Base-by-base conservation (phyloP, 2,888 invertebrate genomes). In the Geotrupes spiniger region DNA sequence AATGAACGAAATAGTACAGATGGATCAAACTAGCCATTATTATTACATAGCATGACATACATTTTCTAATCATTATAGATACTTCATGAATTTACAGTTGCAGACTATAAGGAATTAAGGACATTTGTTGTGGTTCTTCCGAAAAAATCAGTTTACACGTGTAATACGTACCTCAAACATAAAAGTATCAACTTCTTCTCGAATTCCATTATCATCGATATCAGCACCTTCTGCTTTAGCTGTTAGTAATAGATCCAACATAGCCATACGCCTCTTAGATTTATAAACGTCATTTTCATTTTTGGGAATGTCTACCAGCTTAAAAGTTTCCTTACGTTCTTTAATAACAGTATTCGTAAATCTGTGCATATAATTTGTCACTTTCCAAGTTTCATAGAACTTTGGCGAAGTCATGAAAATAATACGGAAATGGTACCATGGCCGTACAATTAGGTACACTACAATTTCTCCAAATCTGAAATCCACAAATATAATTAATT, bases 111-210 rank as follows among this genome's bases (percentile, higher is more conserved):
- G n/a, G n/a, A n/a, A n/a, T n/a, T n/a, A n/a, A n/a, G n/a, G n/a
- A n/a, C n/a, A n/a, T n/a, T n/a, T n/a, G n/a, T n/a, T n/a, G n/a
- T n/a, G n/a, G n/a, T n/a, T n/a, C n/a, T n/a, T n/a, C n/a, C n/a
- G n/a, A n/a, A n/a, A n/a, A n/a, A n/a, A n/a, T n/a, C n/a, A n/a
- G n/a, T n/a, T n/a, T n/a, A n/a, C 25, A 42, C 4, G 9, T 10
- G 37, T 31, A 25, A 31, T 28, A 31, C 55, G 62, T 60, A 76
- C 81, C 65, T 78, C 82, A 64, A 82, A 81, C 78, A 81, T 80
- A 47, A 82, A 82, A 0, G 82, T 82, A 51, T 82, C 81, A 1
- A 82, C 81, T 70, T 82, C 82, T 61, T 81, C 81, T 55, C 78
- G 74, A 48, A 82, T 78, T 2, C 79, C 81, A 40, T 65, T 60